Evolutionary conservation across 2,888 invertebrate genomes (phyloP).

Genomic region (Galerucella pusilla): DNA sequence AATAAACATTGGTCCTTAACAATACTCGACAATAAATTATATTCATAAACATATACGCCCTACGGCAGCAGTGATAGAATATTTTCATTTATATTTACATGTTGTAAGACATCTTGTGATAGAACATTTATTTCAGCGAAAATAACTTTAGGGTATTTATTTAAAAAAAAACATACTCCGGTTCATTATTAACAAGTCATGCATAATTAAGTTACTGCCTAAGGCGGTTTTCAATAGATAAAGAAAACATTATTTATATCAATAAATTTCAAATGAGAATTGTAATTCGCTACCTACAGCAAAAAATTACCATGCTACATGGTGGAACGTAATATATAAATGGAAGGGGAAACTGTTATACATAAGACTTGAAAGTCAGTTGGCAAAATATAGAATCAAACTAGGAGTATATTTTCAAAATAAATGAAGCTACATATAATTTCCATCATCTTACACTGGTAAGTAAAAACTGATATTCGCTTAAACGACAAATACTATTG

Average conservation of each 20-base stretch:
- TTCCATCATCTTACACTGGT: too few relatives aligned
- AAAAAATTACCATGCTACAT: conserved; percentile 11
- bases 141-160: conserved; percentile 35
- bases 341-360: neutral
- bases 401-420: too few relatives aligned
- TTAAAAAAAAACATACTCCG: conserved; percentile 37
- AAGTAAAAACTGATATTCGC: too few relatives aligned
- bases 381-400: too few relatives aligned
- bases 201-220: conserved; percentile 42
- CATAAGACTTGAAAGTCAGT: too few relatives aligned
- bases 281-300: conserved; percentile 35
- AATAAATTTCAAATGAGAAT: conserved; percentile 40
- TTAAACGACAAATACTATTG: too few relatives aligned
- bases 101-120: conserved; percentile 6
- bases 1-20: neutral
- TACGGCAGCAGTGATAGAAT: conserved; percentile 7
- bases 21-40: conserved; percentile 2
- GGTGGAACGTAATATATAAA: neutral
- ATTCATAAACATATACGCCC: neutral
- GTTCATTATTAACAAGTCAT: conserved; percentile 43
- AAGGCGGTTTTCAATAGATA: conserved; percentile 36
- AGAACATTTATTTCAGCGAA: conserved; percentile 20
- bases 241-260: conserved; percentile 40
- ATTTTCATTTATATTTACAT: conserved; percentile 13
- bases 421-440: too few relatives aligned